phyloP scores from a whole-genome alignment of 2,888 invertebrate genomes.

The Phoenoteleia sp. region DNA sequence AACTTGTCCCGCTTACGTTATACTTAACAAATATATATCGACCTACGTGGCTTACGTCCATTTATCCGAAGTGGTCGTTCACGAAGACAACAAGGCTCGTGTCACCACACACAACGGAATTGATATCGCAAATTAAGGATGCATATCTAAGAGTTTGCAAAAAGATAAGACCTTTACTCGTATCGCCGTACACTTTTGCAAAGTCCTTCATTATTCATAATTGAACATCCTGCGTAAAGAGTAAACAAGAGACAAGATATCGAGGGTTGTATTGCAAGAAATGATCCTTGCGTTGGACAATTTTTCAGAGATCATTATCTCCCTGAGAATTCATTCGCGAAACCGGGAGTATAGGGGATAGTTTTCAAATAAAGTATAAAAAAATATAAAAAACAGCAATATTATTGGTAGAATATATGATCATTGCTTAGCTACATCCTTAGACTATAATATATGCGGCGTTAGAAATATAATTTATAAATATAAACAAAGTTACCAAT shows the following conservation, averaged over 20 bases:
- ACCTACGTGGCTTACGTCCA: conserved; percentile 43
- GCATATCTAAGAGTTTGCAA: conserved; percentile 38
- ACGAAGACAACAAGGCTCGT: conserved; percentile 41
- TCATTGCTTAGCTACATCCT: background rate
- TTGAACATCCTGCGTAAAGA: conserved; percentile 60
- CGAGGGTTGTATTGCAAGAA: conserved; percentile 24
- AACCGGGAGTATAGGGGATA: too few species aligned
- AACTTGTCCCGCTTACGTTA: conserved; percentile 61
- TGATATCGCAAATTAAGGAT: conserved; percentile 65
- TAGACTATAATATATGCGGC: background rate
- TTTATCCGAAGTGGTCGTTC: conserved; percentile 47
- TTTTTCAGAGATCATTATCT: conserved; percentile 61
- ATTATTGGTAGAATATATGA: background rate
- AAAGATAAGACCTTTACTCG: conserved; percentile 50
- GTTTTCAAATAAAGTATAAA: background rate
- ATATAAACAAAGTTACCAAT: background rate
- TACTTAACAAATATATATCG: conserved; percentile 58
- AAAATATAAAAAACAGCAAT: background rate
- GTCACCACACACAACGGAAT: conserved; percentile 43
- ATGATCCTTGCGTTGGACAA: conserved; percentile 50
- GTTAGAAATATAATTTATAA: background rate
- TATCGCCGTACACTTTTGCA: conserved; percentile 33
- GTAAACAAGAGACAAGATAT: conserved; percentile 20
- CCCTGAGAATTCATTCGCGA: conserved; percentile 38
- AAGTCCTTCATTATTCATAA: conserved; percentile 61